A percentile compares a stretch with the other conserved stretches of the same genome.
Evolutionary conservation across 2,888 invertebrate species (phyloP).

Genomic region (Chloromyia formosa): DNA sequence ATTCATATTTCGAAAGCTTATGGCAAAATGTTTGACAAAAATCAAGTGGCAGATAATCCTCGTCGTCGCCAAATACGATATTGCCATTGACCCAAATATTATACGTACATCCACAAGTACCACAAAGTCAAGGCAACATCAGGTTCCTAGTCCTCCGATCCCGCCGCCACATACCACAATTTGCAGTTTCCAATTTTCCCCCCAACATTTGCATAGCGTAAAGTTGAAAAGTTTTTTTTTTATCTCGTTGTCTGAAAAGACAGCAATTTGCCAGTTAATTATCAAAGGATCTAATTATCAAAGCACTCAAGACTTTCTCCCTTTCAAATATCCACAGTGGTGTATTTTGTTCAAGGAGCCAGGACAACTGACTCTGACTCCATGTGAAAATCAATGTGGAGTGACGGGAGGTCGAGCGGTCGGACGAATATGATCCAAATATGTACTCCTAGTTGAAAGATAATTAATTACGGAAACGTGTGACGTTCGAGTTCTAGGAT

Average conservation of each 20-base stretch:
- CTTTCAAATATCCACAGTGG: neutral
- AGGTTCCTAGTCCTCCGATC: no score
- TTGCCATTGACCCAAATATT: no score
- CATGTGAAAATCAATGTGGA: neutral
- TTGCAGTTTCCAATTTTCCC: neutral
- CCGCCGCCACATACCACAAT: no score
- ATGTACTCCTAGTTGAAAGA: neutral
- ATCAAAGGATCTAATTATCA: conserved; percentile 7
- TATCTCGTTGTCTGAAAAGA: neutral
- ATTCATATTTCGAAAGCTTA: no score
- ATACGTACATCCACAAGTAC: no score
- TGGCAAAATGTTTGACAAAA: no score
- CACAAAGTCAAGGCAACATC: no score
- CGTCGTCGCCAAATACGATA: no score
- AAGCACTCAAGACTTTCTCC: neutral
- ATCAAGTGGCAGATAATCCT: no score
- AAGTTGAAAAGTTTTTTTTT: conserved; percentile 1
- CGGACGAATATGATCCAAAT: conserved; percentile 1
- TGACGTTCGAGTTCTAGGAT: neutral
- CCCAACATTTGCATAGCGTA: neutral
- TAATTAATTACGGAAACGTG: conserved; percentile 7
- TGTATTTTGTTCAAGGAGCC: neutral
- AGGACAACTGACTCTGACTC: neutral
- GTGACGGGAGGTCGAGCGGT: neutral
- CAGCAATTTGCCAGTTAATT: conserved; percentile 10